These are phyloP conservation scores for Anoura caudifer DNA, from an alignment of 2,113 vertebrate species.

Conservation along the genomic window DNA sequence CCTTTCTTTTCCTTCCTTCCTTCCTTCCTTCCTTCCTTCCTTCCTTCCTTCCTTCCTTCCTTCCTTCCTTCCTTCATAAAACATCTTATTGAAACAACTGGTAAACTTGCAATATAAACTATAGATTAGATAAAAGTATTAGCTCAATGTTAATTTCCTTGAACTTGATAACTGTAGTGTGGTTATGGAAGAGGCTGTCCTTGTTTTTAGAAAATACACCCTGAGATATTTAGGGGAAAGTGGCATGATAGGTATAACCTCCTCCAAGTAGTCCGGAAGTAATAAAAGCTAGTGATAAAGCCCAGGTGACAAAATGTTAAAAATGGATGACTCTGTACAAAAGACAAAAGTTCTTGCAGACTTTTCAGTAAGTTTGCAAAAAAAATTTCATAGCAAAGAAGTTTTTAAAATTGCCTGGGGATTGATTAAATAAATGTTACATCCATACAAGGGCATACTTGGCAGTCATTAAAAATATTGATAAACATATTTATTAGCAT, in stretches of 20 bases:
- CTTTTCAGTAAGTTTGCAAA: neutral
- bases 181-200: neutral
- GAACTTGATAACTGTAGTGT: neutral
- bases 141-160: neutral
- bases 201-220: neutral
- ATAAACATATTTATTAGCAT: neutral
- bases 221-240: neutral
- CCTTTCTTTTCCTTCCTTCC: neutral
- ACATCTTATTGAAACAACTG: neutral
- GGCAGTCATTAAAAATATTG: neutral
- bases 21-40: neutral
- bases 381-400: neutral
- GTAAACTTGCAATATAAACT: neutral
- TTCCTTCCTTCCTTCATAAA: neutral
- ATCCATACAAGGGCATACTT: neutral
- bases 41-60: neutral
- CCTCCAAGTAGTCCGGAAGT: neutral
- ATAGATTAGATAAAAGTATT: neutral
- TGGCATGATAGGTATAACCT: neutral
- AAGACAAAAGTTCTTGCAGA: neutral
- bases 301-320: neutral
- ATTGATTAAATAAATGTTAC: neutral
- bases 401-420: neutral
- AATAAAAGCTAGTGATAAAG: neutral
- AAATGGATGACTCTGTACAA: neutral